Percentiles rank a stretch among this genome's conserved stretches.
Conservation (phyloP, 2,888 invertebrate genomes). For the Caenorhabditis doughertyi region DNA sequence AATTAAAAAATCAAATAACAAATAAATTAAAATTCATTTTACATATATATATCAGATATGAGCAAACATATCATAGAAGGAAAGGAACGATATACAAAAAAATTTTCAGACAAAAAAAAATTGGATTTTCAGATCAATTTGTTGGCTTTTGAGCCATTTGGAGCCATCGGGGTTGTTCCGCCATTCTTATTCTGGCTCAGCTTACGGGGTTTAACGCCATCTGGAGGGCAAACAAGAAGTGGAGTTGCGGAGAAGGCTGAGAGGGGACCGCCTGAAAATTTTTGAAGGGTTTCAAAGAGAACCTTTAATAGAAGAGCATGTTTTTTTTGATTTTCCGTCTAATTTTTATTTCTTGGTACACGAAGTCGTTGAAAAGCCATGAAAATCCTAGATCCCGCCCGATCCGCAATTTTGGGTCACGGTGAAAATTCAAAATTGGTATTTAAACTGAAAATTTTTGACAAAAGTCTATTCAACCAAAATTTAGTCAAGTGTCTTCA, state of each 20-base stretch:
- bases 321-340: no score
- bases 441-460: no score
- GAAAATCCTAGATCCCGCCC: no score
- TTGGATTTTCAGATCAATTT: slow-evolving; percentile 42
- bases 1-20: no score
- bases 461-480: no score
- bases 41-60: slow-evolving; percentile 4
- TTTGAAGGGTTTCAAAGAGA: neutral
- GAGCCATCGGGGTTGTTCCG: neutral
- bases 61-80: no score
- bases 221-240: slow-evolving; percentile 66
- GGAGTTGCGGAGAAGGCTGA: slow-evolving; percentile 65
- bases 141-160: slow-evolving; percentile 37
- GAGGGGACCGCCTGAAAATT: slow-evolving; percentile 51
- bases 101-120: slow-evolving; percentile 19
- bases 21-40: slow-evolving; percentile 16
- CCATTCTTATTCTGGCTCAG: slow-evolving; percentile 55
- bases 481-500: no score
- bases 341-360: no score
- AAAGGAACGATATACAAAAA: slow-evolving; percentile 21
- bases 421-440: no score
- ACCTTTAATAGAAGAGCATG: no score
- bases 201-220: slow-evolving; percentile 38
- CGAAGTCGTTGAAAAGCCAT: no score
- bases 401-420: no score